phyloP scores from a whole-genome alignment of 2,113 vertebrate species.

The Harpagus bidentatus region DNA sequence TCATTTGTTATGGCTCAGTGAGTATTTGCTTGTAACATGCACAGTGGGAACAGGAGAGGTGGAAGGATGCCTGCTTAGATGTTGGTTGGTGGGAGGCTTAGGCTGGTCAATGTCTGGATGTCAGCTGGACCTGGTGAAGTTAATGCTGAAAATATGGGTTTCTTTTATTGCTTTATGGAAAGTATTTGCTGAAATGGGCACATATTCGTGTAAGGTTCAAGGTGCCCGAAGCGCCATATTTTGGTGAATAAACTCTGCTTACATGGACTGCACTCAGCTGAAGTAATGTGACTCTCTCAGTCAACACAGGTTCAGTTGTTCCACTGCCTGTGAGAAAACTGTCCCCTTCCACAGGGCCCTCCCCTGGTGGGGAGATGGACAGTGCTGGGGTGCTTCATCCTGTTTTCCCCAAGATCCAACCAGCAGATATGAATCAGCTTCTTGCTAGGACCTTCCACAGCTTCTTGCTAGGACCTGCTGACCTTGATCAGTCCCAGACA shows the following conservation, averaged over 20 bases:
- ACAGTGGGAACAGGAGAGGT: neutral
- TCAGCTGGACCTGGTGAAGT: neutral
- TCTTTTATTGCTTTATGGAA: neutral
- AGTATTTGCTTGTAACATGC: neutral
- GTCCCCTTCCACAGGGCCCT: neutral
- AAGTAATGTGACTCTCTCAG: accelerated
- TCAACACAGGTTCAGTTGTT: neutral
- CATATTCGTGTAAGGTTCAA: neutral
- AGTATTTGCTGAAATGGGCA: neutral
- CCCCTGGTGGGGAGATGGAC: accelerated
- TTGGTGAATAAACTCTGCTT: neutral
- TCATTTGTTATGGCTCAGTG: neutral
- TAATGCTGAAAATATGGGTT: neutral
- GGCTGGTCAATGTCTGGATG: neutral
- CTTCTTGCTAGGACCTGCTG: neutral
- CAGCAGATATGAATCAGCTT: neutral
- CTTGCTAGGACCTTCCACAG: neutral
- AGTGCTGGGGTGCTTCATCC: neutral
- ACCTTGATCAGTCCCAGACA: neutral
- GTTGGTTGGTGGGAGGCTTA: neutral
- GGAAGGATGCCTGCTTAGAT: neutral
- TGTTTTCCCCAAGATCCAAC: neutral
- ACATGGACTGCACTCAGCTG: neutral
- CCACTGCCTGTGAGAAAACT: too few relatives aligned
- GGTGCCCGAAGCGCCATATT: neutral